These are phyloP conservation scores for Cuniculus paca DNA, from an alignment of 2,797 vertebrate genomes.

Conservation along the genomic window DNA sequence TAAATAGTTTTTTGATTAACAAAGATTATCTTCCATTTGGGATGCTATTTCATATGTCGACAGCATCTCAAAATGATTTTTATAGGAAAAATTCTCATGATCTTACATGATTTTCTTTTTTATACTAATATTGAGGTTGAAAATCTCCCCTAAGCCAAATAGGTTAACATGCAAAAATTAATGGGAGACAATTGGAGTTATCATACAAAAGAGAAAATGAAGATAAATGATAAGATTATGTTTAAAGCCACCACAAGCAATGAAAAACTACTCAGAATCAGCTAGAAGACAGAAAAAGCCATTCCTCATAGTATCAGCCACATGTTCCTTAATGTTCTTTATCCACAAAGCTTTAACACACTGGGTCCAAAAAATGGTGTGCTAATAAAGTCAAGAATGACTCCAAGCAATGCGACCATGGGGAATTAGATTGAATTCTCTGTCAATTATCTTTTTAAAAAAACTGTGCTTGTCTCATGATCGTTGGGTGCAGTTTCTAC, in stretches of 20 bases:
- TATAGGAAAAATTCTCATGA: conserved; percentile 76
- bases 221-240: conserved; percentile 84
- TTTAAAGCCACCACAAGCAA: conserved; percentile 80
- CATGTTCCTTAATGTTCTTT: conserved; percentile 23
- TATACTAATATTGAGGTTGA: conserved; percentile 73
- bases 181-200: conserved; percentile 79
- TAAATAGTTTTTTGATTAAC: conserved; percentile 91
- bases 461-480: conserved; percentile 72
- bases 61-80: conserved; percentile 85
- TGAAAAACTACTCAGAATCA: conserved; percentile 82
- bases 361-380: conserved; percentile 58
- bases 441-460: conserved; percentile 51
- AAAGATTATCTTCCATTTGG: conserved; percentile 87
- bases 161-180: conserved; percentile 85
- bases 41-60: conserved; percentile 82
- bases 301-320: conserved; percentile 74
- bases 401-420: conserved; percentile 72
- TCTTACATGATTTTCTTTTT: conserved; percentile 76
- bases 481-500: conserved; percentile 64
- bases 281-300: conserved; percentile 75
- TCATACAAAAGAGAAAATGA: conserved; percentile 83
- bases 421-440: conserved; percentile 72
- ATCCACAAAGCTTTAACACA: conserved; percentile 58
- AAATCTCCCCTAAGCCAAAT: conserved; percentile 73
- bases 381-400: conserved; percentile 79